Evolutionary conservation across 2,113 vertebrate genomes (phyloP), one percentile per base, ranked within the genome.

Genomic region (Tapirus terrestris): DNA sequence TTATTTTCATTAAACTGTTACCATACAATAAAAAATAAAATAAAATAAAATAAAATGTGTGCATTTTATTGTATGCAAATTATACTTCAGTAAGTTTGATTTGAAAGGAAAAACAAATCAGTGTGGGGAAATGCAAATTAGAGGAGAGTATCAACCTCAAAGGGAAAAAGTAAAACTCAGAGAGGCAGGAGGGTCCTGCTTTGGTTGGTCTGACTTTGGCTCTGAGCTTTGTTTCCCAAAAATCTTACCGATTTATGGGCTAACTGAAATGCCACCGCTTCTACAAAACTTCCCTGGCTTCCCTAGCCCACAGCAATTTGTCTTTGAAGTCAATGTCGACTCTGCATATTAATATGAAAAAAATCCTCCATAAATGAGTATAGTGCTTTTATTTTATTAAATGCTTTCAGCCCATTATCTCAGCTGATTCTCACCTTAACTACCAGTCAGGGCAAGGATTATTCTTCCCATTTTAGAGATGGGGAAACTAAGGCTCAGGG

Each of bases 391-490:
- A 85, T 53, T 79, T 70, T 93, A 77, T 60, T 48, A 65, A 56
- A 25, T 48, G 48, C 36, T 83, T 89, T 77, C 51, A 75, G 25
- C 23, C 33, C 36, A 81, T 56, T 72, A 27, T 48, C 43, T 94
- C 63, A 91, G 18, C 27, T 79, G 65, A 85, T 53, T 85, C 68
- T 85, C 80, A 51, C 33, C 45, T 84, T 83, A 88, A 79, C 43
- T 21, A 45, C 65, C 31, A 20, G 8, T 83, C n/a, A 73, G 73
- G 45, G 11, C 45, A 86, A 84, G 45, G 79, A 43, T 87, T 89
- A 39, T 58, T 94, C 21, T 97, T 43, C 51, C 58, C 73, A 86
- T 75, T 82, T 65, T 91, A 91, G 43, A 96, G 75, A 48, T 33
- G 20, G 84, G 23, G 16, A 75, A 77, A 79, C n/a, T 45, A 63